A percentile compares a stretch with the other conserved stretches of the same genome.
Evolutionary conservation across 2,888 invertebrate species (phyloP).

Genomic region (Choristoneura rosaceana): DNA sequence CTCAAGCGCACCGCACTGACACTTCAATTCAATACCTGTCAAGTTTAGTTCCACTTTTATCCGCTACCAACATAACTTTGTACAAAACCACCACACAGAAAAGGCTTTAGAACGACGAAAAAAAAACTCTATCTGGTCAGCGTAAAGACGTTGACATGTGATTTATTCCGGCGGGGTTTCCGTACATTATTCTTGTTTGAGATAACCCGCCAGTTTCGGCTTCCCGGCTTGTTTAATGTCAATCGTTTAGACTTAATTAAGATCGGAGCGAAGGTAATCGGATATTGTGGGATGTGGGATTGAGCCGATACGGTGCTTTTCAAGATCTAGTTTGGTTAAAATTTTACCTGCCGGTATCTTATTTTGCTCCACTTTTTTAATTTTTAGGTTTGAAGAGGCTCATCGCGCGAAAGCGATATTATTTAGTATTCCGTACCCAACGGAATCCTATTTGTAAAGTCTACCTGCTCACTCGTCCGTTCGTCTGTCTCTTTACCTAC

Average conservation of each 20-base stretch:
- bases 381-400: too few relatives aligned
- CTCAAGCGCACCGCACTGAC: background rate
- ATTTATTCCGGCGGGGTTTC: slow-evolving; percentile 4
- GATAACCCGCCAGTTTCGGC: slow-evolving; percentile 34
- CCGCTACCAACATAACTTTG: slow-evolving; percentile 19
- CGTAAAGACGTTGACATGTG: background rate
- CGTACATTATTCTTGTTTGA: background rate
- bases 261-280: slow-evolving; percentile 39
- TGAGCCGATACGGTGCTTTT: slow-evolving; percentile 30
- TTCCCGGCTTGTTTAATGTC: slow-evolving; percentile 38
- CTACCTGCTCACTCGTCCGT: too few relatives aligned
- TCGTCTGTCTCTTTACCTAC: too few relatives aligned
- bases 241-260: slow-evolving; percentile 43
- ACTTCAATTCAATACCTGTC: slow-evolving; percentile 3
- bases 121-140: background rate
- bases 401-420: too few relatives aligned
- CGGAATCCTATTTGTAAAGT: too few relatives aligned
- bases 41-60: slow-evolving; percentile 11
- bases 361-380: too few relatives aligned
- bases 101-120: background rate
- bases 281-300: slow-evolving; percentile 29
- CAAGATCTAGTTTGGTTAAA: slow-evolving; percentile 16
- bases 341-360: too few relatives aligned
- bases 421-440: too few relatives aligned
- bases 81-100: background rate